A percentile compares a stretch with the other conserved stretches of the same genome.
These are phyloP conservation scores for Nemopilema nomurai DNA, from an alignment of 30 jellyfish, hydroid and myxozoan genomes.

Conservation along the genomic window DNA sequence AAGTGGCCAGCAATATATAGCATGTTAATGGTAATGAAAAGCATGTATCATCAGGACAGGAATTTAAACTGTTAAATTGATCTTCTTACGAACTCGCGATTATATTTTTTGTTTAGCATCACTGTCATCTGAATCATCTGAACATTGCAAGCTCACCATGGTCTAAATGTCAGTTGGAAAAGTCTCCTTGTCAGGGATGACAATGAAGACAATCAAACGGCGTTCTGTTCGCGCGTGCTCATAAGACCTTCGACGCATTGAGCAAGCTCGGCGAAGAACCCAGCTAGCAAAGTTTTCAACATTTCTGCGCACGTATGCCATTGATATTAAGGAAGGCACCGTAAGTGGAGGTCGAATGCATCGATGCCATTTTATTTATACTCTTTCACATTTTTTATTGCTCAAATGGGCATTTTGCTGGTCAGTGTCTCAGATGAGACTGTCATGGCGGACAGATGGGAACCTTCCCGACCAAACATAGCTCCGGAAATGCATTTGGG, in stretches of 20 bases:
- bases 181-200: slow-evolving; percentile 15
- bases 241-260: slow-evolving; percentile 79
- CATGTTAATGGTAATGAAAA: no score
- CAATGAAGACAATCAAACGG: neutral
- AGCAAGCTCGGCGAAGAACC: slow-evolving; percentile 92
- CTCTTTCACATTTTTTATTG: neutral
- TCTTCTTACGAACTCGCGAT: no score
- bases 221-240: slow-evolving; percentile 94
- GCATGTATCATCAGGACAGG: no score
- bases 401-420: neutral
- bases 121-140: no score
- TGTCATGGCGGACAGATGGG: slow-evolving; percentile 60
- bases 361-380: neutral
- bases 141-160: no score
- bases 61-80: no score
- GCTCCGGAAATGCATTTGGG: neutral
- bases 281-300: slow-evolving; percentile 58
- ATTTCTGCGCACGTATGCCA: slow-evolving; percentile 87
- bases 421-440: neutral
- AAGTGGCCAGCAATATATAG: no score
- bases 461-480: neutral
- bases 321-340: slow-evolving; percentile 23
- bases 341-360: slow-evolving; percentile 34
- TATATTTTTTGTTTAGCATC: no score
- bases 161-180: no score